phyloP scores from a whole-genome alignment of 2,888 invertebrate species.

The Pterostichus madidus region DNA sequence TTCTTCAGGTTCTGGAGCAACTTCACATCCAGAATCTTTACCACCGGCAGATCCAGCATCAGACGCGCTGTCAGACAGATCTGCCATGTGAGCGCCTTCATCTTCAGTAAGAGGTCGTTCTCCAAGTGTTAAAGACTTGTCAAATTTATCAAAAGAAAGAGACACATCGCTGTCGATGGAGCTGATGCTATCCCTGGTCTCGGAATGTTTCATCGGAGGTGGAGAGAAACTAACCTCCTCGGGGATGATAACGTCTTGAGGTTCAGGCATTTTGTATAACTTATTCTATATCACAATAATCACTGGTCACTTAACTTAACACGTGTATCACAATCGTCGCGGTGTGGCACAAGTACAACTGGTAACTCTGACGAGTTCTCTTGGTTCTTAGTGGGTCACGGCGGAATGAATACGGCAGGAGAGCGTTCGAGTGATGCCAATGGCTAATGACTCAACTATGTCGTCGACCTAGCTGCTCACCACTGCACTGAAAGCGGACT shows the following conservation, averaged over 20 bases:
- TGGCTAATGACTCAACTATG: conserved; percentile 55
- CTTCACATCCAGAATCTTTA: conserved; percentile 85
- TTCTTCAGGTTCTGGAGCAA: conserved; percentile 78
- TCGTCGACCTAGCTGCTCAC: conserved; percentile 62
- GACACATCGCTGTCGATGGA: conserved; percentile 82
- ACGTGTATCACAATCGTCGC: conserved; percentile 9
- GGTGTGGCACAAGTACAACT: background rate
- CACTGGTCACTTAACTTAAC: conserved; percentile 55
- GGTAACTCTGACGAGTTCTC: background rate
- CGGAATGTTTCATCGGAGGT: conserved; percentile 79
- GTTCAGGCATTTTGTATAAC: conserved; percentile 61
- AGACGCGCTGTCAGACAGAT: conserved; percentile 84
- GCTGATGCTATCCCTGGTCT: conserved; percentile 81
- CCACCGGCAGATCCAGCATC: conserved; percentile 83
- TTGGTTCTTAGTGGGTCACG: conserved; percentile 29
- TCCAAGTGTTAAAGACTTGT: conserved; percentile 71
- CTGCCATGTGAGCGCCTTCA: conserved; percentile 82
- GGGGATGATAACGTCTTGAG: conserved; percentile 71
- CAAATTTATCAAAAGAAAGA: conserved; percentile 79
- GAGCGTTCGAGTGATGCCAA: conserved; percentile 1
- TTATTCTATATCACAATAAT: conserved; percentile 32
- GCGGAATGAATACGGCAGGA: background rate
- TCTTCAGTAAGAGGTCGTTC: conserved; percentile 76
- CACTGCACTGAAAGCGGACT: conserved; percentile 21
- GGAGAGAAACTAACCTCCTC: conserved; percentile 70